Evolutionary conservation across 2,888 invertebrate species (phyloP), one percentile per base, ranked within the genome.

Genomic region (Chydorus sphaericus): DNA sequence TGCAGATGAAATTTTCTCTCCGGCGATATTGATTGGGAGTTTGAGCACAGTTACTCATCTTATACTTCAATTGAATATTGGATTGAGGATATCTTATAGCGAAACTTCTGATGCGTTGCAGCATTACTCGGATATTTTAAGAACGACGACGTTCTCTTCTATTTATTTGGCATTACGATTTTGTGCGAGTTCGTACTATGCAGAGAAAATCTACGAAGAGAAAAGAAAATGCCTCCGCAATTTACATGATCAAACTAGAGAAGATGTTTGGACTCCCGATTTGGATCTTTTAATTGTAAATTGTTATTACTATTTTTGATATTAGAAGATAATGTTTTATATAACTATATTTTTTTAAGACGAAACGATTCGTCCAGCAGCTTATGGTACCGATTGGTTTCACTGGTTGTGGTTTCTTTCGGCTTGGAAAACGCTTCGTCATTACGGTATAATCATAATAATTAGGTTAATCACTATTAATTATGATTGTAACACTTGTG

Each of bases 361-460:
- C 52, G 18, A 52, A 52, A 36, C 1, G 52, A 52, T 52, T 52
- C 8, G 36, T 52, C 14, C 52, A 52, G 7, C 36, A 52, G 33
- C 23, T 52, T 16, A 36, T 37, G 8, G 23, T 52, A 37, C 33
- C 33, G 8, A 23, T 23, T 16, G 52, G 52, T 20, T 52, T 52
- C 20, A 52, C 52, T 10, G 52, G 52, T 36, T 52, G 52, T 20
- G 52, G 52, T 11, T 52, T 52, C 33, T 52, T 52, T 37, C 16
- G 4, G 18, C 23, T 52, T n/a, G 52, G 36, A 3, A 52, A 52
- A 11, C 16, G 36, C n/a, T 52, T 31, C 7, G 36, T 52, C 8
- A 36, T 52, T 10, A 37, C 36, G n/a, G 52, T 52, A 36, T 16
- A 28, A n/a, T 44, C 44, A 44, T 10, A 44, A 10, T n/a, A 2